phyloP scores from a whole-genome alignment of 2,888 invertebrate species.

The Erynnis tages region DNA sequence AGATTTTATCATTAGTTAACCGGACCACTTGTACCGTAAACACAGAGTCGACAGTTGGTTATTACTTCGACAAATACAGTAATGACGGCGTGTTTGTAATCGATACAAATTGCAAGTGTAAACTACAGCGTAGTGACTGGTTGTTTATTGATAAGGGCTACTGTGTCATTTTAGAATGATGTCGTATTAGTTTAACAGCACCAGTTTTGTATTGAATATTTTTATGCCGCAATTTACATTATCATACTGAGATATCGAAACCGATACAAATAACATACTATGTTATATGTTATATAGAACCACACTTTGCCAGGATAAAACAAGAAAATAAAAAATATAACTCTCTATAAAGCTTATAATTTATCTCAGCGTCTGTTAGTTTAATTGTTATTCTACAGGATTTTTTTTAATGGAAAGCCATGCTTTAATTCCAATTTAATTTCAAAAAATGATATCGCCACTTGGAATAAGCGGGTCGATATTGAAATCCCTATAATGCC shows the following conservation, averaged over 20 bases:
- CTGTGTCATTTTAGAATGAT: neutral
- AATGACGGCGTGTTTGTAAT: constrained; percentile 2
- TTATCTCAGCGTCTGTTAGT: too few relatives aligned
- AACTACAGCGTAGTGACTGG: neutral
- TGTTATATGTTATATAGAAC: too few relatives aligned
- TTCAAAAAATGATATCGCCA: neutral
- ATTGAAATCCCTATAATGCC: neutral
- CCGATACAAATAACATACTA: too few relatives aligned
- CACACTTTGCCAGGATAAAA: too few relatives aligned
- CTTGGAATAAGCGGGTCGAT: too few relatives aligned
- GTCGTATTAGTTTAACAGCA: neutral
- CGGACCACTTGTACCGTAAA: neutral
- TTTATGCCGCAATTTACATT: too few relatives aligned
- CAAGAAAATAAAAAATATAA: too few relatives aligned
- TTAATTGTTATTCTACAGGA: too few relatives aligned
- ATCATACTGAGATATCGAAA: too few relatives aligned
- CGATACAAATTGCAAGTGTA: constrained; percentile 11
- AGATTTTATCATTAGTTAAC: neutral
- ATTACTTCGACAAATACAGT: constrained; percentile 8
- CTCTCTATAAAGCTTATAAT: too few relatives aligned
- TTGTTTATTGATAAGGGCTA: neutral
- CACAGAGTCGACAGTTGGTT: neutral
- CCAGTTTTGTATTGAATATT: too few relatives aligned
- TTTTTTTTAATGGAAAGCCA: too few relatives aligned
- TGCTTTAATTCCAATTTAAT: neutral